Evolutionary conservation across 1,140 invertebrate species (phyloP), one percentile per base, ranked within the genome.

Genomic region (Drosophila truncata): DNA sequence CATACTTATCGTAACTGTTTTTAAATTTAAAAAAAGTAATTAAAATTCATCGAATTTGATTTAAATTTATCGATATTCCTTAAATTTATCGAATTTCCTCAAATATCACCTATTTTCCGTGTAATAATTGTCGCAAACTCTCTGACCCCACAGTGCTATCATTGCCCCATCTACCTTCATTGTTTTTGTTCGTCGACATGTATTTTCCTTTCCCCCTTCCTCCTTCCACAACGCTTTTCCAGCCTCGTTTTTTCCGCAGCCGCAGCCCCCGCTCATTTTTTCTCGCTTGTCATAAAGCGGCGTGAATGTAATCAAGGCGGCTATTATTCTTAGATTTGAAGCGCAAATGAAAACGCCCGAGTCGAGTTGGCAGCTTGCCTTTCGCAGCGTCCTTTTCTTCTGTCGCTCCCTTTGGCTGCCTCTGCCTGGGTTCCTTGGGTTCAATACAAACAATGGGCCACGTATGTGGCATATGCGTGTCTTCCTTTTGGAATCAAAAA

Each of bases 291-390:
- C 85, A 88, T 90, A 90, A 88, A 90, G 85, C 84, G 84, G 81
- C 73, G 78, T 85, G 85, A 88, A 88, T 90, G 84, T 81, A 88
- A 88, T 88, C 84, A 88, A 88, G 81, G 77, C 84, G 62, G 81
- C 84, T 90, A 88, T 88, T 88, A 88, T 88, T 88, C 84, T 88
- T 90, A 88, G 84, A 88, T 88, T 88, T 88, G 85, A 90, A 82
- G 80, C 80, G 78, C 78, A 88, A 88, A 88, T 90, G 84, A 90
- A 87, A 84, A 81, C 55, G 63, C 57, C 66, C 63, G 16, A 49
- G 44, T 42, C 44, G 49, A 39, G 52, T 57, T 60, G 78, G 66
- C 63, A 63, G 63, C 27, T 27, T 50, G 47, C 47, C 62, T 50
- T 41, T 47, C 62, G 31, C 61, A 46, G 59, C 66, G 52, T 42